Base-by-base conservation (phyloP, 2,113 vertebrate species). In the Halcyon senegalensis region DNA sequence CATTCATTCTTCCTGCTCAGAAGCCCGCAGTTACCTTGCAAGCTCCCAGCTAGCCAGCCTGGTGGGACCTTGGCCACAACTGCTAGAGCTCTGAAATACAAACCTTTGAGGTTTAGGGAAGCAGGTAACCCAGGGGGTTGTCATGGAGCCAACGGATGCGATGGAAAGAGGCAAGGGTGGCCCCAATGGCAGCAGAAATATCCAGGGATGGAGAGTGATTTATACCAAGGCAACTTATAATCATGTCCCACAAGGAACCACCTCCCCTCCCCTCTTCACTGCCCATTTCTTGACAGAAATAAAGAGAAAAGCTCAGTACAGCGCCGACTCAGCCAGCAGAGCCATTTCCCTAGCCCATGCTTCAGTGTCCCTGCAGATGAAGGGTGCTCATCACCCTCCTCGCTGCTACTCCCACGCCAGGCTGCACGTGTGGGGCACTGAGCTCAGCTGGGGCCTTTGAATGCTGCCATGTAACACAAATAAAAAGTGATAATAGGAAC, bases 121-220 rank as follows among this genome's bases (percentile, higher is more conserved):
- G 24, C 20, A 70, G 60, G 28, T 0, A 8, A 31, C 8, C 39
- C 28, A 76, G 10, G 33, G 17, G 41, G 7, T 48, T 25, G 23
- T 48, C 64, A 68, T 1, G 2, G 41, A 25, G 50, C 69, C 28
- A 43, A 5, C 6, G 73, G 67, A 46, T 41, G 28, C 11, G n/a
- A 46, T 15, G 44, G 63, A 10, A 76, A 72, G n/a, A 76, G 46
- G 55, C 51, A 44, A 77, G 60, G 44, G 39, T 3, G 9, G 35
- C 50, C 50, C 19, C 77, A 91, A 9, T 39, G 0, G 1, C 12
- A 82, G 41, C 5, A 84, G 50, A n/a, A 77, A 3, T 2, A 0
- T 2, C 35, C 27, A 43, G 31, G 39, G 58, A 13, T 25, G 43
- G 35, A 56, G 58, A 44, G 11, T 1, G 2, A 44, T 69, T 77